Evolutionary conservation across 2,888 invertebrate species (phyloP).

Genomic region (Clepsis dumicolana): DNA sequence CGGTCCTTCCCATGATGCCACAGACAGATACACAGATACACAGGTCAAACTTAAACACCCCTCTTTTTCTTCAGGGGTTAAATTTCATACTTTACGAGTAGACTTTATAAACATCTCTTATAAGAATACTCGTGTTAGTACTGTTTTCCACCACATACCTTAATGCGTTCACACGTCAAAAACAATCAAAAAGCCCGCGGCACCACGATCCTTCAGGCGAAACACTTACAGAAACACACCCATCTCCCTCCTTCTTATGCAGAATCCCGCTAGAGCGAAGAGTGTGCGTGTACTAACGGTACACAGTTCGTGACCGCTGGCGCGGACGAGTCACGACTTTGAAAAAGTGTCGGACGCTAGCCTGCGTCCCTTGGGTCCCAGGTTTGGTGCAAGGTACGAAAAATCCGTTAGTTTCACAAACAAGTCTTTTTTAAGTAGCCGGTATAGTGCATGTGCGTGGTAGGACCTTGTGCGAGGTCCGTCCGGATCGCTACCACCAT

Average conservation of each 20-base stretch:
- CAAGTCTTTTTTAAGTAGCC: too few species aligned
- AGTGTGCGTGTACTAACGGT: conserved; percentile 72
- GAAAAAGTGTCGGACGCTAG: conserved; percentile 81
- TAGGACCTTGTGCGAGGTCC: too few species aligned
- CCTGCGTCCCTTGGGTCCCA: conserved; percentile 64
- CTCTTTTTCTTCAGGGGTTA: too few species aligned
- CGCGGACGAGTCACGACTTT: conserved; percentile 82
- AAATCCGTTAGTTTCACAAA: conserved; percentile 25
- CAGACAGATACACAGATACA: too few species aligned
- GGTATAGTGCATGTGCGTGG: too few species aligned
- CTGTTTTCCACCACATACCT: conserved; percentile 26
- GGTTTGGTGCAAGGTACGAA: conserved; percentile 58
- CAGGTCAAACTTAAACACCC: too few species aligned
- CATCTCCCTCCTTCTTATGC: conserved; percentile 60
- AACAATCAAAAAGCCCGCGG: conserved; percentile 54
- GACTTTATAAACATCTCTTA: neutral
- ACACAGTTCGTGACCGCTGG: conserved; percentile 77
- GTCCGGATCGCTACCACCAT: neutral
- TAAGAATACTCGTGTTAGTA: neutral
- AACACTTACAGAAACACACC: conserved; percentile 51
- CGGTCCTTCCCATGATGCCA: too few species aligned
- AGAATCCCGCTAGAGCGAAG: conserved; percentile 59
- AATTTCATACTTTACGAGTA: too few species aligned
- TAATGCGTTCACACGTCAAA: conserved; percentile 60
- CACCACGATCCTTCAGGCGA: conserved; percentile 57